Percentiles rank a stretch among this genome's conserved stretches.
phyloP scores from a whole-genome alignment of 2,888 invertebrate species.

The Schrankia costaestrigalis region DNA sequence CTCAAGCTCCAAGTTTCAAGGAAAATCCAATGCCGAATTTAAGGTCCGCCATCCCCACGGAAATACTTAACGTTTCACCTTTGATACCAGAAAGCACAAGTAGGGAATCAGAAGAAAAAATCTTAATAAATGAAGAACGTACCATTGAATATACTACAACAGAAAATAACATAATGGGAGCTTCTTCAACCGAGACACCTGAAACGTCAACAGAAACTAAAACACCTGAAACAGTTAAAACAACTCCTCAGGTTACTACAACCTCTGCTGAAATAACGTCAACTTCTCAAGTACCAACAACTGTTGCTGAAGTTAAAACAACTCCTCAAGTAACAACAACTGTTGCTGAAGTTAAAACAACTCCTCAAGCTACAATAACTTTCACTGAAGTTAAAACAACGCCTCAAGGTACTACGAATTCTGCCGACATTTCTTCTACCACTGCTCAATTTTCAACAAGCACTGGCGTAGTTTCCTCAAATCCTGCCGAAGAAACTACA shows the following conservation, averaged over 20 bases:
- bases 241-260: not conserved
- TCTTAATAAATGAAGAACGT: slow-evolving; percentile 4
- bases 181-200: slow-evolving; percentile 28
- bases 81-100: slow-evolving; percentile 47
- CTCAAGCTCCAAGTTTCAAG: slow-evolving; percentile 36
- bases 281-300: slow-evolving; percentile 23
- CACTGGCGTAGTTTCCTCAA: too few species aligned
- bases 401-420: slow-evolving; percentile 12
- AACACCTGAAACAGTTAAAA: slow-evolving; percentile 13
- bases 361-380: slow-evolving; percentile 17
- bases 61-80: slow-evolving; percentile 54
- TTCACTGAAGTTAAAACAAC: slow-evolving; percentile 21
- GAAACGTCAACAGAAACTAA: too few species aligned
- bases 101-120: slow-evolving; percentile 43
- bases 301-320: slow-evolving; percentile 18
- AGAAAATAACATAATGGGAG: too few species aligned
- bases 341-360: slow-evolving; percentile 15
- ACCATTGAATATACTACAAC: too few species aligned
- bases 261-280: slow-evolving; percentile 3
- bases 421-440: not conserved
- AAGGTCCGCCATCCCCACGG: slow-evolving; percentile 64
- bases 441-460: too few species aligned
- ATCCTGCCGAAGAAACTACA: slow-evolving; percentile 5
- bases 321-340: slow-evolving; percentile 22
- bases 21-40: slow-evolving; percentile 60